Conservation (phyloP, 2,797 vertebrate species). For the Alosa sapidissima region DNA sequence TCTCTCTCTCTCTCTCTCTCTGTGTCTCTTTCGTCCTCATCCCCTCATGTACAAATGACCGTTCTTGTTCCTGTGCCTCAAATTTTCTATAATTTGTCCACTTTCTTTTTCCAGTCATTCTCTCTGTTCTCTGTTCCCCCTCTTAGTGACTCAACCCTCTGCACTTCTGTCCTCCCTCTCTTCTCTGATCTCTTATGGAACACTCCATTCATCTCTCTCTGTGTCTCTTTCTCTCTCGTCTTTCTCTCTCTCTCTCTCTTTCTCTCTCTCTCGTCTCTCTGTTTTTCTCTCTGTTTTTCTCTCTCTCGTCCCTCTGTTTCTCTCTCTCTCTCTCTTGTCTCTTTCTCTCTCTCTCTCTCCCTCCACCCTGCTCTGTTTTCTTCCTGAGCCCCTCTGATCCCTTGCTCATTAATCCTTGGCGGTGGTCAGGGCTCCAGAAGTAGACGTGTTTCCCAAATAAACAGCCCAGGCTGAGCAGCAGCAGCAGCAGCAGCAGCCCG, state of each 20-base stretch:
- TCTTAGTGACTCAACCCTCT: neutral
- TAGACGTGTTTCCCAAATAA: slow-evolving; percentile 47
- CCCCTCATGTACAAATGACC: neutral
- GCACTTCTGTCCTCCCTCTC: neutral
- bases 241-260: neutral
- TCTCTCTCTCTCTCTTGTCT: neutral
- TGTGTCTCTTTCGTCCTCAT: neutral
- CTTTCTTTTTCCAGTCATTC: neutral
- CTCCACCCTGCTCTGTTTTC: neutral
- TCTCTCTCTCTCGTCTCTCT: neutral
- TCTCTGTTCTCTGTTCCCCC: slow-evolving; percentile 21
- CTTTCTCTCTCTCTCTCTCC: neutral
- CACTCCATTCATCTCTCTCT: slow-evolving; percentile 30
- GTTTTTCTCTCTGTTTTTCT: neutral
- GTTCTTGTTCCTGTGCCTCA: neutral
- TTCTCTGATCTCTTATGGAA: slow-evolving; percentile 22
- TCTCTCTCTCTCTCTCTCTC: neutral
- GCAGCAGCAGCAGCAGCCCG: neutral
- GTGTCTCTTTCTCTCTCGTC: neutral
- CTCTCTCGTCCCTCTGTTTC: neutral
- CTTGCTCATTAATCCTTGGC: slow-evolving; percentile 53
- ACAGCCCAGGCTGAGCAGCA: slow-evolving; percentile 27
- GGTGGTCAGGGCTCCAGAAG: slow-evolving; percentile 44
- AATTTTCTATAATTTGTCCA: slow-evolving; percentile 2
- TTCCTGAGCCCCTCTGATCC: slow-evolving; percentile 38